phyloP scores from a whole-genome alignment of 1,140 invertebrate species.

The Conopomorpha cramerella region DNA sequence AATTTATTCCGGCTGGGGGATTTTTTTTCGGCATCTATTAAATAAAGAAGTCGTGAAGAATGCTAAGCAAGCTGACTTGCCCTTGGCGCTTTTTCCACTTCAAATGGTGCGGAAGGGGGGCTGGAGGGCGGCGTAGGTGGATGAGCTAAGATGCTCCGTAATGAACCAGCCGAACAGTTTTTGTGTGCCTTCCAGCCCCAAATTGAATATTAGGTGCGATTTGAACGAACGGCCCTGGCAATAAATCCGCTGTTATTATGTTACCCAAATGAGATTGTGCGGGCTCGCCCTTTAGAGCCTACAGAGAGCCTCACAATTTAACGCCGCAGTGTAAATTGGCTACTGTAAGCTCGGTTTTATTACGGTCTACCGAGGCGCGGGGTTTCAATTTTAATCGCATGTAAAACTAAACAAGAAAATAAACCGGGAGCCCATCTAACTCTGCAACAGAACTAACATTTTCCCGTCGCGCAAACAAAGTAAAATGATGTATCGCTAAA shows the following conservation, averaged over 20 bases:
- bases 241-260: conserved; percentile 54
- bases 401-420: too few relatives aligned
- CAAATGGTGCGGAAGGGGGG: conserved; percentile 32
- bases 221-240: conserved; percentile 44
- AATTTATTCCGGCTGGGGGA: conserved; percentile 44
- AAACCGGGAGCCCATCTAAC: too few relatives aligned
- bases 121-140: conserved; percentile 28
- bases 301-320: conserved; percentile 37
- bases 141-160: conserved; percentile 41
- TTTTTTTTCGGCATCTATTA: conserved; percentile 52
- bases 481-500: neutral
- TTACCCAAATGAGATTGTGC: conserved; percentile 50
- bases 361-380: too few relatives aligned
- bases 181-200: conserved; percentile 50
- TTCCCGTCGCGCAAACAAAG: neutral
- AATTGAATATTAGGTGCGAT: conserved; percentile 59
- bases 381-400: too few relatives aligned
- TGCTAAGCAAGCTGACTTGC: conserved; percentile 55
- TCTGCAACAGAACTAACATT: too few relatives aligned
- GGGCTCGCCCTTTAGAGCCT: conserved; percentile 29
- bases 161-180: conserved; percentile 54
- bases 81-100: conserved; percentile 53
- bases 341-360: too few relatives aligned
- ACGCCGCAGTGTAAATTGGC: conserved; percentile 34
- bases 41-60: conserved; percentile 55